A percentile compares a stretch with the other conserved stretches of the same genome.
phyloP scores from a whole-genome alignment of 2,797 vertebrate species.

The Toxotes lorentzi region DNA sequence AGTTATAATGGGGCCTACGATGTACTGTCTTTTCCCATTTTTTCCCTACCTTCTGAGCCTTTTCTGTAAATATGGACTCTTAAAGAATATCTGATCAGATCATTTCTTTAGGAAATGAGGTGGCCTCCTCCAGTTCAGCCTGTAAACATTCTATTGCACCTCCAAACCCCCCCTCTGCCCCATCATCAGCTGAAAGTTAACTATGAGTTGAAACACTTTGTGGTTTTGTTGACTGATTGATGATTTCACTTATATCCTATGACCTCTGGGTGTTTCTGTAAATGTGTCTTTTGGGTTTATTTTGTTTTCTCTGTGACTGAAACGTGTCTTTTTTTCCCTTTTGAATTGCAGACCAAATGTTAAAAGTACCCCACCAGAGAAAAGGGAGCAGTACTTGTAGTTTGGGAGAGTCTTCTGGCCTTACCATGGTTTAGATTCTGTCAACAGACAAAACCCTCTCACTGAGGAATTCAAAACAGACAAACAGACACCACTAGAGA shows the following conservation, averaged over 20 bases:
- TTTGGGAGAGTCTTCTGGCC: slow-evolving; percentile 86
- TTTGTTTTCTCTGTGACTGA: slow-evolving; percentile 79
- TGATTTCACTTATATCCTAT: slow-evolving; percentile 68
- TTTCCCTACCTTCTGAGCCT: slow-evolving; percentile 56
- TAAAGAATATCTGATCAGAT: slow-evolving; percentile 61
- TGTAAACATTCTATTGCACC: slow-evolving; percentile 44
- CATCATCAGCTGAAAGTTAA: slow-evolving; percentile 60
- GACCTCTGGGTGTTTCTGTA: slow-evolving; percentile 72
- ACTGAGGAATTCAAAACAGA: slow-evolving; percentile 81
- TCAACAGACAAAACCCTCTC: slow-evolving; percentile 84
- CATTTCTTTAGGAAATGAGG: slow-evolving; percentile 58
- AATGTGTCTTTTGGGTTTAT: slow-evolving; percentile 68
- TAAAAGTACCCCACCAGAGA: slow-evolving; percentile 91
- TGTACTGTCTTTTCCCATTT: slow-evolving; percentile 39
- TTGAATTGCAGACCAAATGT: slow-evolving; percentile 93
- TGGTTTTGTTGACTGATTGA: slow-evolving; percentile 57
- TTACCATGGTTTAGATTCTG: slow-evolving; percentile 86
- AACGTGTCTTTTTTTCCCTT: slow-evolving; percentile 87
- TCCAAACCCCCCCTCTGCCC: slow-evolving; percentile 22
- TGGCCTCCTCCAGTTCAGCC: slow-evolving; percentile 43
- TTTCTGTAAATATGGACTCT: slow-evolving; percentile 81
- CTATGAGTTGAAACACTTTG: slow-evolving; percentile 39
- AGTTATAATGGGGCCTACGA: slow-evolving; percentile 62
- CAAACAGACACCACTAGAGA: slow-evolving; percentile 57
- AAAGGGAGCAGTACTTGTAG: slow-evolving; percentile 93